Evolutionary conservation across 1,140 invertebrate genomes (phyloP), one percentile per base, ranked within the genome.

Genomic region (Eupeodes corollae): DNA sequence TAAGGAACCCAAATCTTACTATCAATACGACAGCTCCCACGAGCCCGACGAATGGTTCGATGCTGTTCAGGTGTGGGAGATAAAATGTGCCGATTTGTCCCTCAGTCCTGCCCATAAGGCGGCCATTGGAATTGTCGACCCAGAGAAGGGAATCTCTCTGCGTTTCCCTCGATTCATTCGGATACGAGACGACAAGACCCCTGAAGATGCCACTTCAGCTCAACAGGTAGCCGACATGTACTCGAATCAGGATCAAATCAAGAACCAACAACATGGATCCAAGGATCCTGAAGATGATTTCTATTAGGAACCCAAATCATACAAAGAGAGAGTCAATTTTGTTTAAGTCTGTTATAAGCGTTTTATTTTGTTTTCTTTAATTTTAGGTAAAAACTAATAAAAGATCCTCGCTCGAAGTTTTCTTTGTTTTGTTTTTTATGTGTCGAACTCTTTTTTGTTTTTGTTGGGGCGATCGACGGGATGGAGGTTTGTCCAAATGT

Each of bases 61-160:
- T 54, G 75, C 91, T 5, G 79, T 82, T 6, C 81, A 89, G 69
- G 90, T 99, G 12, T 98, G 95, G 94, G 97, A 99, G 76, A 80
- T 99, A 9, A 98, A 98, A 71, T 97, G 92, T 70, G 97, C 96
- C 1, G 97, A 99, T 77, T 77, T 99, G 18, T 98, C 93, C 8
- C 76, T 99, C 19, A 98, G 95, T 12, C 94, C 97, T 13, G 82
- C 91, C 35, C 93, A 99, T 67, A 79, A 75, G 62, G 96, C 96
- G 46, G 95, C 84, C 5, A 67, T 80, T 33, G 95, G 94, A 51
- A 80, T 94, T 62, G 86, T 93, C 40, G 91, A 98, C 75, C 77
- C 82, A 18, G 86, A 90, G 57, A 90, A 91, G 61, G 96, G 96
- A 14, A 93, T 99, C 55, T 98, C 92, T 1, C 71, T 99, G 13